Evolutionary conservation across 1,140 invertebrate genomes (phyloP).

Genomic region (Nymphalis io): DNA sequence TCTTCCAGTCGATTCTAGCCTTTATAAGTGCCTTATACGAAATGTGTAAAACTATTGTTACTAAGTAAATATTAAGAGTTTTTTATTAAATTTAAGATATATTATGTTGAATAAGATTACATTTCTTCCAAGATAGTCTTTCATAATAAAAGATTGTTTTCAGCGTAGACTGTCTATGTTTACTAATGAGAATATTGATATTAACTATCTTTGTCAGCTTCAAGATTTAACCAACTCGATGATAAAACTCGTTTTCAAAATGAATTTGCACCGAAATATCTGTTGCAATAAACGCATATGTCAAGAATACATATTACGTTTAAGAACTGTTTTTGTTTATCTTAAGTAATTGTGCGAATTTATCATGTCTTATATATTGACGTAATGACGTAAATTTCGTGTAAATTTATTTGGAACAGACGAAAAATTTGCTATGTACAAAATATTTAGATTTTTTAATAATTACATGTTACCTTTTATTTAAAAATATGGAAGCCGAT

Average conservation of each 20-base stretch:
- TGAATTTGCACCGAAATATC: neutral
- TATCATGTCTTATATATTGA: too few relatives aligned
- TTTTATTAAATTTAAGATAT: slow-evolving; percentile 14
- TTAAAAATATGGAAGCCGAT: too few relatives aligned
- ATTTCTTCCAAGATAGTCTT: slow-evolving; percentile 8
- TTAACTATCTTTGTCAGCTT: neutral
- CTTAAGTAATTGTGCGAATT: neutral
- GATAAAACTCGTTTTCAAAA: neutral
- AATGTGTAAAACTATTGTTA: slow-evolving; percentile 35
- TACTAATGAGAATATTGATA: neutral
- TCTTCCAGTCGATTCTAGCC: slow-evolving; percentile 73
- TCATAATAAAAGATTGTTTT: neutral
- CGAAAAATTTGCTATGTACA: too few relatives aligned
- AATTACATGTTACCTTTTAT: too few relatives aligned
- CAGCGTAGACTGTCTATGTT: slow-evolving; percentile 4
- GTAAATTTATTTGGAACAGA: too few relatives aligned
- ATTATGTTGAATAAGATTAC: slow-evolving; percentile 13
- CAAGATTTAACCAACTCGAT: neutral
- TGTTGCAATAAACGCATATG: too few relatives aligned
- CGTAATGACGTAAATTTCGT: too few relatives aligned
- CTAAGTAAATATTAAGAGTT: slow-evolving; percentile 8
- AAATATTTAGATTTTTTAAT: too few relatives aligned
- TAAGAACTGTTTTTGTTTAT: neutral
- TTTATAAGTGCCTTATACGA: slow-evolving; percentile 70
- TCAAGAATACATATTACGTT: neutral